Percentiles rank a stretch among this genome's conserved stretches.
phyloP scores from a whole-genome alignment of 2,113 vertebrate species.

The Antechinus flavipes region DNA sequence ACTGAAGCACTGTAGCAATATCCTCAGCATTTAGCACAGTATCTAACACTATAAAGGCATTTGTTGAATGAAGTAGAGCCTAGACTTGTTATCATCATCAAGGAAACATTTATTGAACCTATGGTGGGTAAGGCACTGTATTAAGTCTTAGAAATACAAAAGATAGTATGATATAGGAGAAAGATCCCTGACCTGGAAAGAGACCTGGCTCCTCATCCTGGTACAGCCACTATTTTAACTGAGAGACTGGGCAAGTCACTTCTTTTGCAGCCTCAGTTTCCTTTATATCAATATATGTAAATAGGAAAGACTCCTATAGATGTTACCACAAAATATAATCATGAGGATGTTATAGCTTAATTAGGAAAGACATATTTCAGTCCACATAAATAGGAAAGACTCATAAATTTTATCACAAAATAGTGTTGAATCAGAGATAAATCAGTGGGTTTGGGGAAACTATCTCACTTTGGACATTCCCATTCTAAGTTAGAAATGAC shows the following conservation, averaged over 20 bases:
- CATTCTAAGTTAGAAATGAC: not conserved
- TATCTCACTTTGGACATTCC: not conserved
- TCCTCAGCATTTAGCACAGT: not conserved
- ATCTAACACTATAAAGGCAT: not conserved
- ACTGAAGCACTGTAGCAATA: not conserved
- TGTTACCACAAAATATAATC: not conserved
- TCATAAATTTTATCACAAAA: not conserved
- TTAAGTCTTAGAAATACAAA: not conserved
- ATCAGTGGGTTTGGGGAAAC: not conserved
- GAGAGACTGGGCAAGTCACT: not conserved
- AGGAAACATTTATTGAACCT: too few relatives aligned
- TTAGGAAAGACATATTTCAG: too few relatives aligned
- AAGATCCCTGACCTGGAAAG: not conserved
- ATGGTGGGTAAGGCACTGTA: not conserved
- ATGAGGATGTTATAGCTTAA: too few relatives aligned
- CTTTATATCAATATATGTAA: not conserved
- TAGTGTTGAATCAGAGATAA: not conserved
- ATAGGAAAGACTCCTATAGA: not conserved
- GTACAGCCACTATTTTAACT: not conserved
- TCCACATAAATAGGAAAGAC: not conserved
- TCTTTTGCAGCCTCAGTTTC: not conserved
- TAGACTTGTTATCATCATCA: not conserved
- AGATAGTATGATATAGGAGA: not conserved
- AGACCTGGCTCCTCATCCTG: not conserved
- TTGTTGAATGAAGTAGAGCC: not conserved